Evolutionary conservation across 2,113 vertebrate genomes (phyloP).

Genomic region (Tychaedon coryphoeus): DNA sequence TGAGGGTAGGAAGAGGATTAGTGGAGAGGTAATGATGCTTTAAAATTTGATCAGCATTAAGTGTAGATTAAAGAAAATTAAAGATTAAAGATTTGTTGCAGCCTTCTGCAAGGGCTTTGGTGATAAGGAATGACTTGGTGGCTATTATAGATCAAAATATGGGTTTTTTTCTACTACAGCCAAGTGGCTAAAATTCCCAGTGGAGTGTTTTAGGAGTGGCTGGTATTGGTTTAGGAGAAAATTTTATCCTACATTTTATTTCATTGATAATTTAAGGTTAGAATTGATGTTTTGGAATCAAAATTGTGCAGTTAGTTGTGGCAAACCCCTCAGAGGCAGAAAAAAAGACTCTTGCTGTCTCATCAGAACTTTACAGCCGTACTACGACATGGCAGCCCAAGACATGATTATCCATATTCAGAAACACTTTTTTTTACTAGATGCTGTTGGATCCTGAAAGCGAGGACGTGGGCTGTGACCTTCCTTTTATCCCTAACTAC

Average conservation of each 20-base stretch:
- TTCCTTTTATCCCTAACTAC: not conserved
- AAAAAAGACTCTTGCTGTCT: not conserved
- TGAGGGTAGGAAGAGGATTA: not conserved
- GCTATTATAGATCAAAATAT: not conserved
- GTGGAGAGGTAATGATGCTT: not conserved
- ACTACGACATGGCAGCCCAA: not conserved
- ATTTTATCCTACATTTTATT: not conserved
- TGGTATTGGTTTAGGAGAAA: not conserved
- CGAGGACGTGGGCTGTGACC: not conserved
- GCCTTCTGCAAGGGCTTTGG: not conserved
- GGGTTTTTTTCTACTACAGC: not conserved
- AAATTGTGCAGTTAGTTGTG: not conserved
- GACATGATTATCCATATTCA: not conserved
- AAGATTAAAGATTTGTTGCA: not conserved
- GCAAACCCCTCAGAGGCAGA: not conserved
- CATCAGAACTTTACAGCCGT: not conserved
- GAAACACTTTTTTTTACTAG: not conserved
- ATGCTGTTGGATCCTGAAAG: not conserved
- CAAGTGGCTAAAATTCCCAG: not conserved
- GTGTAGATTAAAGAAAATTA: not conserved
- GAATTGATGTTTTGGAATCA: not conserved
- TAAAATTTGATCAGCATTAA: not conserved
- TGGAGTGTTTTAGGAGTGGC: not conserved
- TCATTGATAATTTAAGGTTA: not conserved
- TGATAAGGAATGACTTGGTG: not conserved